Evolutionary conservation across 2,113 vertebrate genomes (phyloP).

Genomic region (Rhinoderma darwinii): DNA sequence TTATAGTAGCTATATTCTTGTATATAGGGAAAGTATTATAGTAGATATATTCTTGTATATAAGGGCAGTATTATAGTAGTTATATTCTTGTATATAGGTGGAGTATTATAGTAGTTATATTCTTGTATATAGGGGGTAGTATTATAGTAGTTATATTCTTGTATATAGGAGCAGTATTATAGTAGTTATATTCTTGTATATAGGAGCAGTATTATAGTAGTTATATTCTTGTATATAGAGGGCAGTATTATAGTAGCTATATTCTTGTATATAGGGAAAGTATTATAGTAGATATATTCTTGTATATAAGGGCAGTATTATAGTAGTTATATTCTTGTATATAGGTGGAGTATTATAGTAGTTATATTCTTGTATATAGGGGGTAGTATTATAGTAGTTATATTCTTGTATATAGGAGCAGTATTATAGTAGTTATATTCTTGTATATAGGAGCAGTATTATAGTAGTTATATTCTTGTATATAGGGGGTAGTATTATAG

Average conservation of each 20-base stretch:
- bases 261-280: too few species aligned
- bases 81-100: too few species aligned
- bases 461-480: too few species aligned
- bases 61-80: too few species aligned
- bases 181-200: slow-evolving; percentile 2
- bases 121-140: too few species aligned
- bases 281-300: neutral
- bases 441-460: neutral
- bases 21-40: too few species aligned
- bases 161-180: neutral
- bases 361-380: slow-evolving; percentile 1
- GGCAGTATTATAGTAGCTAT: too few species aligned
- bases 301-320: neutral
- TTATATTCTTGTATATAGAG: slow-evolving; percentile 11
- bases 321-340: slow-evolving; percentile 1
- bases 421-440: slow-evolving; percentile 8
- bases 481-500: too few species aligned
- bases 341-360: slow-evolving; percentile 6
- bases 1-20: too few species aligned
- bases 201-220: neutral
- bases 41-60: too few species aligned
- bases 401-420: neutral
- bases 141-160: too few species aligned
- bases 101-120: too few species aligned
- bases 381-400: slow-evolving; percentile 12